Conservation (phyloP, 2,113 vertebrate genomes). For the Clarias macrocephalus region DNA sequence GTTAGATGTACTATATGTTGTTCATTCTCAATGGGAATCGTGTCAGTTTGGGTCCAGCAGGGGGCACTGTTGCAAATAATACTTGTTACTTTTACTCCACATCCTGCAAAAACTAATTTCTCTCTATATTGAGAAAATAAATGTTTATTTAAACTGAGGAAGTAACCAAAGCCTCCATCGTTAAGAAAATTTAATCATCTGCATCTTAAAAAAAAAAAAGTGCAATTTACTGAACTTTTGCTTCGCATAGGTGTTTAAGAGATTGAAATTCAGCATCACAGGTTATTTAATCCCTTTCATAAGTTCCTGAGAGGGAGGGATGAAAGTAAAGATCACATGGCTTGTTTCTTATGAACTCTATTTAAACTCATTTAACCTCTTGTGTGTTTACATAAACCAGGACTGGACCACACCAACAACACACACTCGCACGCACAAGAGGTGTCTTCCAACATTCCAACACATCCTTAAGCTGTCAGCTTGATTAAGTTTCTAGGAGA, state of each 20-base stretch:
- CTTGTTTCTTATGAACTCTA: background rate
- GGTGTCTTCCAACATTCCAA: background rate
- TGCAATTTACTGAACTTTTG: background rate
- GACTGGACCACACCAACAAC: background rate
- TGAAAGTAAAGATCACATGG: background rate
- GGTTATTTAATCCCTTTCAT: background rate
- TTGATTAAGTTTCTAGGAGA: background rate
- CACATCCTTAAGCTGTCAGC: background rate
- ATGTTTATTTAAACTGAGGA: background rate
- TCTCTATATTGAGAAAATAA: background rate
- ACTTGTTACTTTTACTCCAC: too few relatives aligned
- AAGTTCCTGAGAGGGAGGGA: background rate
- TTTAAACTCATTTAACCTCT: background rate
- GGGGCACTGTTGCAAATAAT: background rate
- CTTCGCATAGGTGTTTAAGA: background rate
- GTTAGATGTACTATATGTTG: background rate
- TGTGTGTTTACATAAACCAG: background rate
- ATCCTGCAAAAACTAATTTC: background rate
- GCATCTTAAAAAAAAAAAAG: background rate
- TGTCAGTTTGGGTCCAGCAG: conserved; percentile 6
- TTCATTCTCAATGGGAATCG: background rate
- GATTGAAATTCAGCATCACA: background rate
- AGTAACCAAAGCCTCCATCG: background rate
- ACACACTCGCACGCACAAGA: background rate
- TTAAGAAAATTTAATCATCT: background rate